Evolutionary conservation across 1,140 invertebrate genomes (phyloP).

Genomic region (Antheraea mylitta): DNA sequence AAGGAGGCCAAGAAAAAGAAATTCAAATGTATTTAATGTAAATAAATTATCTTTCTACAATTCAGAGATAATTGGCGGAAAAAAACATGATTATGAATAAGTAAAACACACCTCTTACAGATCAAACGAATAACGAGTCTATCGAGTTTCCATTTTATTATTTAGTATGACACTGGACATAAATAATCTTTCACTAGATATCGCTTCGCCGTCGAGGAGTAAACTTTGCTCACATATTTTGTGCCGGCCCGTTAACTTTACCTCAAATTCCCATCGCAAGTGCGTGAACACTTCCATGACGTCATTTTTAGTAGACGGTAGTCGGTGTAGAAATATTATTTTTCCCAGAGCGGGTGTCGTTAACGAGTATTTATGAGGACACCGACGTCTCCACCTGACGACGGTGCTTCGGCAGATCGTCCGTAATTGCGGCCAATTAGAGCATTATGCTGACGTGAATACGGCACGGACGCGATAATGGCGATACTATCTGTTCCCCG

Average conservation of each 20-base stretch:
- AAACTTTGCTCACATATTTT: conserved; percentile 38
- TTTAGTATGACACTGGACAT: conserved; percentile 6
- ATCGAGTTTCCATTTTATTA: neutral
- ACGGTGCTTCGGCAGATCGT: conserved; percentile 57
- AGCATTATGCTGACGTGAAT: conserved; percentile 76
- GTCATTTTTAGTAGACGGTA: conserved; percentile 54
- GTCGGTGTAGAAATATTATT: conserved; percentile 71
- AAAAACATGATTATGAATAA: neutral
- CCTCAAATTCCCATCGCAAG: conserved; percentile 55
- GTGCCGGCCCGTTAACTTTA: conserved; percentile 50
- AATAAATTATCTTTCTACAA: too few species aligned
- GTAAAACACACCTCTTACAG: neutral
- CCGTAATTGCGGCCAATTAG: conserved; percentile 76
- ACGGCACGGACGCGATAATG: conserved; percentile 67
- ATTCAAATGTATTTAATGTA: too few species aligned
- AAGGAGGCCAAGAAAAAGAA: too few species aligned
- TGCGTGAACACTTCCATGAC: conserved; percentile 60
- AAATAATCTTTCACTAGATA: conserved; percentile 24
- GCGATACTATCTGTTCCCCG: conserved; percentile 65
- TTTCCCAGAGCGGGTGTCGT: conserved; percentile 65
- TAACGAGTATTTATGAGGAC: conserved; percentile 76
- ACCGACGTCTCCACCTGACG: conserved; percentile 66
- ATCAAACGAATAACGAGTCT: neutral
- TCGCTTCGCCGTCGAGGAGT: conserved; percentile 44
- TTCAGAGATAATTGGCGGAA: neutral